phyloP scores from a whole-genome alignment of 64 coral and sea anemone genomes.

The Hydrozoanthus tunicans region DNA sequence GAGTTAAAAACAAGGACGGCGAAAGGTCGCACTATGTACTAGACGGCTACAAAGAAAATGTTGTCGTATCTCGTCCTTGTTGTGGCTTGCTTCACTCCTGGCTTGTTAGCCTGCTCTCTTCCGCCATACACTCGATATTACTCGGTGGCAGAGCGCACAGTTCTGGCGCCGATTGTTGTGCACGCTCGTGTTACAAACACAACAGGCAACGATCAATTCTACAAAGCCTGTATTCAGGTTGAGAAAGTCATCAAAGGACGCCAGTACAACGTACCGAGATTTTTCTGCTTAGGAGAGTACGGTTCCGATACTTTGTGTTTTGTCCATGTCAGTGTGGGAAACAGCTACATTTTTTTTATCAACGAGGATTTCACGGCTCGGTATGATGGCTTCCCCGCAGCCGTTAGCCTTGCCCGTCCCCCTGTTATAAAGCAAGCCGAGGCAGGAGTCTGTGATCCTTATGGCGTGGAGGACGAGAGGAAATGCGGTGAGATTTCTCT shows the following conservation, averaged over 20 bases:
- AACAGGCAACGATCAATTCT: not conserved
- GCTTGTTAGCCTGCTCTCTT: constrained; percentile 53
- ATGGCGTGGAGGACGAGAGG: not conserved
- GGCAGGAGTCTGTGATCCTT: constrained; percentile 7
- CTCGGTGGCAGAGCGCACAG: constrained; percentile 51
- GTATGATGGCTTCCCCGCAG: constrained; percentile 6
- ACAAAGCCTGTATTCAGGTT: constrained; percentile 60
- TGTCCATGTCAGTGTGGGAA: constrained; percentile 24
- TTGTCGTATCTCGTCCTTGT: not conserved
- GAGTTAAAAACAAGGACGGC: not conserved
- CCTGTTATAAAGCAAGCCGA: not conserved
- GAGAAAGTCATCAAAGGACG: constrained; percentile 59
- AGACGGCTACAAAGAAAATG: constrained; percentile 1
- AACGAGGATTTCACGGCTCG: constrained; percentile 65
- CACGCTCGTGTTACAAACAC: constrained; percentile 78
- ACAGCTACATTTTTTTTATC: constrained; percentile 75
- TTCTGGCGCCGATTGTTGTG: constrained; percentile 77
- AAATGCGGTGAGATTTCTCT: constrained; percentile 9
- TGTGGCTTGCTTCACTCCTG: not conserved
- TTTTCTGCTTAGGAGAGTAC: constrained; percentile 73
- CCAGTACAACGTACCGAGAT: constrained; percentile 27
- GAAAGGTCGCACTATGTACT: not conserved
- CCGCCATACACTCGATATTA: constrained; percentile 47
- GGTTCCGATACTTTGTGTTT: constrained; percentile 58
- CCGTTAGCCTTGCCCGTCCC: not conserved